These are phyloP conservation scores for Leptestheria dahalacensis DNA, from an alignment of 1,140 invertebrate genomes.

Conservation along the genomic window DNA sequence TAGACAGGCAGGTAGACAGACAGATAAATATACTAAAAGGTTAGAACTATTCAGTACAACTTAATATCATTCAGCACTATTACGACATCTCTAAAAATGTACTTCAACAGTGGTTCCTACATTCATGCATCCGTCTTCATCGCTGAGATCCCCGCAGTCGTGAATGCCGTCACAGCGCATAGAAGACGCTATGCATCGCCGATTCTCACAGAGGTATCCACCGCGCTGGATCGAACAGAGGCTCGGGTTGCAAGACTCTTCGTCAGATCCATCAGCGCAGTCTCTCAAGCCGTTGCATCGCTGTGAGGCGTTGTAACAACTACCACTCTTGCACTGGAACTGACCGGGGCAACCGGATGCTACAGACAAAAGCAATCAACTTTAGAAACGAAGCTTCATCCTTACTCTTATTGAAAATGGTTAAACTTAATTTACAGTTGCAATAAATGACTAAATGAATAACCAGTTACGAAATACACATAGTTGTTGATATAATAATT, in stretches of 20 bases:
- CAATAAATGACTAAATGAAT: background rate
- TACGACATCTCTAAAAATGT: too few species aligned
- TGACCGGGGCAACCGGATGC: background rate
- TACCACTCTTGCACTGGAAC: slow-evolving; percentile 3
- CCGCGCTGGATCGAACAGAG: slow-evolving; percentile 2
- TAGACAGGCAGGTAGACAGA: too few species aligned
- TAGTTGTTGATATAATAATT: background rate
- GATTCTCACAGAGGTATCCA: slow-evolving; percentile 86
- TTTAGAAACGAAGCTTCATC: too few species aligned
- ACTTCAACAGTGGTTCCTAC: background rate
- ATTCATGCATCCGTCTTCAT: slow-evolving; percentile 30
- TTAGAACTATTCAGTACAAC: too few species aligned
- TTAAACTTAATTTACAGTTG: too few species aligned
- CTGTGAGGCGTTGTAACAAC: slow-evolving; percentile 30
- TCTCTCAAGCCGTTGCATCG: slow-evolving; percentile 44
- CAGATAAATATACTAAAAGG: too few species aligned
- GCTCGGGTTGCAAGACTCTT: slow-evolving; percentile 5
- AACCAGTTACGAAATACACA: background rate
- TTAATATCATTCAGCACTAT: too few species aligned
- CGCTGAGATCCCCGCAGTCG: slow-evolving; percentile 78
- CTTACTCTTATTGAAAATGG: too few species aligned
- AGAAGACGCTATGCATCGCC: slow-evolving; percentile 75
- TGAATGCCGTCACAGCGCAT: slow-evolving; percentile 81
- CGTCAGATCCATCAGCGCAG: slow-evolving; percentile 15
- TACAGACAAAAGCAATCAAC: too few species aligned